These are phyloP conservation scores for Tretioscincus oriximinensis DNA, from an alignment of 2,113 vertebrate genomes.

Conservation along the genomic window DNA sequence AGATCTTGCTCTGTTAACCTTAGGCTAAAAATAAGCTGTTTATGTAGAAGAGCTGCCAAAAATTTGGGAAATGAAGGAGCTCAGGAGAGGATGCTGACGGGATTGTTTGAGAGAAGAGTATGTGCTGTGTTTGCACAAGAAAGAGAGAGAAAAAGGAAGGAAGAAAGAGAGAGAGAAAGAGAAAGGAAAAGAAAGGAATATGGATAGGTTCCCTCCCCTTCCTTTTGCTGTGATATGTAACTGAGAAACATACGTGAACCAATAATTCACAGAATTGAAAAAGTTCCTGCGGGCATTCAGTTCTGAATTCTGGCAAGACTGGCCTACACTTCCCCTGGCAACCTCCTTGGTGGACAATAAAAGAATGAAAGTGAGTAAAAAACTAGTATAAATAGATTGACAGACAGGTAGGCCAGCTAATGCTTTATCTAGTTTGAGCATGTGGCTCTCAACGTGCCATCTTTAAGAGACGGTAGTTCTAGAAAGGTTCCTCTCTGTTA, in stretches of 20 bases:
- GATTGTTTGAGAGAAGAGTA: constrained; percentile 24
- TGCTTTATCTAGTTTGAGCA: background rate
- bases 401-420: background rate
- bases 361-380: background rate
- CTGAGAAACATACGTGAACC: background rate
- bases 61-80: constrained; percentile 76
- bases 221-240: background rate
- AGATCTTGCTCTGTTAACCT: constrained; percentile 83
- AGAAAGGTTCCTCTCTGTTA: background rate
- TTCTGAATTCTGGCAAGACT: background rate
- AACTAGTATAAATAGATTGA: background rate
- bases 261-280: background rate
- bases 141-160: background rate
- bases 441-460: background rate
- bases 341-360: background rate
- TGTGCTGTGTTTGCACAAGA: background rate
- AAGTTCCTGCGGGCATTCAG: no score
- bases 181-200: background rate
- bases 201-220: background rate
- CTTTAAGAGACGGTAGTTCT: background rate
- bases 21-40: constrained; percentile 86
- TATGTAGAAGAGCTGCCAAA: constrained; percentile 80
- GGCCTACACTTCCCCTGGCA: background rate
- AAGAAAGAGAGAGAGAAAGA: no score
- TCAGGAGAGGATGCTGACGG: constrained; percentile 56